Evolutionary conservation across 2,888 invertebrate species (phyloP).

Genomic region (Amphiduros pacificus): DNA sequence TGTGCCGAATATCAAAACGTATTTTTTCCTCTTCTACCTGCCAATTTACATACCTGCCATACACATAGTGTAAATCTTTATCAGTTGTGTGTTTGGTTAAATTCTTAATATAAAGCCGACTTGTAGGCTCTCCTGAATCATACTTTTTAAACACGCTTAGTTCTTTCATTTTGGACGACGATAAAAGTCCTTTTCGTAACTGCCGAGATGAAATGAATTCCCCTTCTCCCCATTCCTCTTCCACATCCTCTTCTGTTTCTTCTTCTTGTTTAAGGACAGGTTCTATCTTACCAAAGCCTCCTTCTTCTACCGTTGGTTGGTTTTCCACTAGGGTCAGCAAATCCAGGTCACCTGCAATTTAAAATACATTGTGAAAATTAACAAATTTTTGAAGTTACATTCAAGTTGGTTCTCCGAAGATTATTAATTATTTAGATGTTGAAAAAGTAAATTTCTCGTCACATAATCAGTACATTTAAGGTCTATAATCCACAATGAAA

Average conservation of each 20-base stretch:
- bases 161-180: constrained; percentile 64
- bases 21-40: constrained; percentile 56
- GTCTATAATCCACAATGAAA: too few relatives aligned
- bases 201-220: constrained; percentile 68
- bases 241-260: constrained; percentile 33
- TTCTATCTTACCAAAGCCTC: constrained; percentile 53
- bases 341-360: too few relatives aligned
- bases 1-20: constrained; percentile 74
- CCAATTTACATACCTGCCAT: constrained; percentile 68
- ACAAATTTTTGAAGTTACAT: too few relatives aligned
- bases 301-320: constrained; percentile 19
- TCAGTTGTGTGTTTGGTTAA: constrained; percentile 78
- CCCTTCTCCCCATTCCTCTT: constrained; percentile 39
- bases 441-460: too few relatives aligned
- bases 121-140: constrained; percentile 76
- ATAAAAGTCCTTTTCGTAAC: constrained; percentile 71
- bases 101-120: constrained; percentile 90
- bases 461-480: too few relatives aligned
- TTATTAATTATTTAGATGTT: too few relatives aligned
- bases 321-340: too few relatives aligned
- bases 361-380: too few relatives aligned
- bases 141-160: constrained; percentile 85
- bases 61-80: constrained; percentile 72
- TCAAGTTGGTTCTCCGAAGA: too few relatives aligned
- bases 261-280: constrained; percentile 34